Percentiles rank a stretch among this genome's conserved stretches.
Conservation (phyloP, 37 sponge, comb jelly and placozoan genomes). For the Spongia lamella region DNA sequence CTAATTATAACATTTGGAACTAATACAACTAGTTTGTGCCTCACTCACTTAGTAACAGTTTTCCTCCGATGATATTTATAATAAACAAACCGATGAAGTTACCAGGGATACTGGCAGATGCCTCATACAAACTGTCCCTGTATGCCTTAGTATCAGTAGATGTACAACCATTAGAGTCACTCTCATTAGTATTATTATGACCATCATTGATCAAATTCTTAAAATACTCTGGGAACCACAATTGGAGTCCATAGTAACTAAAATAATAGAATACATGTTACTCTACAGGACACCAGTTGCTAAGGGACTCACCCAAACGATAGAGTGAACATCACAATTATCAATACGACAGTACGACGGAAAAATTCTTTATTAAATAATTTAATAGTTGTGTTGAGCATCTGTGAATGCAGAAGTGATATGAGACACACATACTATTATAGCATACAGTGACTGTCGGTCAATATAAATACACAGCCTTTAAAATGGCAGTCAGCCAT, state of each 20-base stretch:
- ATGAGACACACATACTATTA: too few species aligned
- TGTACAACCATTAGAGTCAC: background rate
- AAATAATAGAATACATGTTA: too few species aligned
- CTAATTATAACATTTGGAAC: too few species aligned
- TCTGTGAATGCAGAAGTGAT: slow-evolving; percentile 11
- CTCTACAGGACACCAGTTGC: too few species aligned
- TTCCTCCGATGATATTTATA: slow-evolving; percentile 61
- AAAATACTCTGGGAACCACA: slow-evolving; percentile 97
- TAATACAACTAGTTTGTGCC: too few species aligned
- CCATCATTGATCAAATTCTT: slow-evolving; percentile 1
- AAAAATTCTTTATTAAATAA: slow-evolving; percentile 44
- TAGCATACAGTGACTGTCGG: too few species aligned
- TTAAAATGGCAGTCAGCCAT: too few species aligned
- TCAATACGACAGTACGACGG: slow-evolving; percentile 41
- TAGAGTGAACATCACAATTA: slow-evolving; percentile 54
- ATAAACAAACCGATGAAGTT: slow-evolving; percentile 48
- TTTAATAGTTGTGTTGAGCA: slow-evolving; percentile 32
- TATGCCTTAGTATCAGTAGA: slow-evolving; percentile 20
- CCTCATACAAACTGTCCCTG: slow-evolving; percentile 54
- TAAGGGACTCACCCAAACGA: slow-evolving; percentile 73
- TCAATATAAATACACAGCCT: too few species aligned
- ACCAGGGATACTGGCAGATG: slow-evolving; percentile 59
- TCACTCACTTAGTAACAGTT: slow-evolving; percentile 23
- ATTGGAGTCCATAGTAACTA: slow-evolving; percentile 88
- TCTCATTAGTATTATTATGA: background rate